Evolutionary conservation across 2,888 invertebrate species (phyloP).

Genomic region (Tuta absoluta): DNA sequence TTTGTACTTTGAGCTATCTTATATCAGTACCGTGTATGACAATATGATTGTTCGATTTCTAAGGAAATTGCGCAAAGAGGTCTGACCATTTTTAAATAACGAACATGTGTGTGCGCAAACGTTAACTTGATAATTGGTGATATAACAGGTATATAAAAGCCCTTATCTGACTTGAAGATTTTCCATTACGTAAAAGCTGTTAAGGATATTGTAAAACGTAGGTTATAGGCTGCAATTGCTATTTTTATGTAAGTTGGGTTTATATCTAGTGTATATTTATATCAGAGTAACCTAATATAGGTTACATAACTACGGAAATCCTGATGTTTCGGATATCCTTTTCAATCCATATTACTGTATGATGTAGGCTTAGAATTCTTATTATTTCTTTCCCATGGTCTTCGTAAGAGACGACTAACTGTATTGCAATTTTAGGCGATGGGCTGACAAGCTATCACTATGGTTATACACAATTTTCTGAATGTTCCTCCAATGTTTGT

Average conservation of each 20-base stretch:
- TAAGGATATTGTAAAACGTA: not conserved
- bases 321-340: too few relatives aligned
- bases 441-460: too few relatives aligned
- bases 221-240: conserved; percentile 18
- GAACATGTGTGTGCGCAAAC: conserved; percentile 20
- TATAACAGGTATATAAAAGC: conserved; percentile 30
- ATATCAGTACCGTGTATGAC: not conserved
- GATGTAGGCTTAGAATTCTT: too few relatives aligned
- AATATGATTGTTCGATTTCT: not conserved
- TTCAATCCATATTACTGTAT: too few relatives aligned
- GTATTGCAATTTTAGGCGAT: too few relatives aligned
- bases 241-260: not conserved
- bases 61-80: conserved; percentile 22
- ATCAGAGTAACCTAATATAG: not conserved
- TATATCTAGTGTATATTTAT: not conserved
- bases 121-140: conserved; percentile 34
- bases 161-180: conserved; percentile 24
- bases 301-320: too few relatives aligned
- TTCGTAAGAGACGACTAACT: too few relatives aligned
- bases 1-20: not conserved
- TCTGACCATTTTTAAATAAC: conserved; percentile 24
- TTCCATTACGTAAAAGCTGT: conserved; percentile 20
- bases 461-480: too few relatives aligned
- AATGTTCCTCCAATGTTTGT: too few relatives aligned
- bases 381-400: too few relatives aligned